Base-by-base conservation (phyloP, 2,113 vertebrate genomes). In the Percina caprodes region DNA sequence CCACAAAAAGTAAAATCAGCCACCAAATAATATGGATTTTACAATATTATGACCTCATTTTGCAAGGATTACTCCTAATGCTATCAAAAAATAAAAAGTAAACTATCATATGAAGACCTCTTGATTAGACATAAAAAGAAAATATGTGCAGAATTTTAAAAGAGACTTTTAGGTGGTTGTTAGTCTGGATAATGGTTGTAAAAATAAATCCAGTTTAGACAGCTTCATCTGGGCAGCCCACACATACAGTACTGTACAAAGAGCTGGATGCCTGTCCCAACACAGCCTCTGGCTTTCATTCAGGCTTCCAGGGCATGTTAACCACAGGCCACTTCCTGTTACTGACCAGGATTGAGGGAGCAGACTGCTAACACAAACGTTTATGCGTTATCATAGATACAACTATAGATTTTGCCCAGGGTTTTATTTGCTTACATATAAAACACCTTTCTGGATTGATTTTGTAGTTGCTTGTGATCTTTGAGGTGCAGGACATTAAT, bases 261-360 rank as follows among this genome's bases (percentile, higher is more conserved):
- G 49, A 74, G 77, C 56, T 54, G 35, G 71, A 72, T 83, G 89
- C 82, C 94, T 93, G 66, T 8, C 84, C 82, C 89, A 84, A 85
- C 81, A 86, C 85, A 0, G 77, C 68, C 78, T 85, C 74, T 89
- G 90, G 89, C 86, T 88, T 69, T 80, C 65, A 79, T 74, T 90
- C 87, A 79, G 89, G 62, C 82, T 88, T 90, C 74, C 82, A 86
- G 86, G 70, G 66, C 82, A 87, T 7, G 77, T 56, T 83, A 79
- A 85, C 91, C 91, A 92, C 93, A 92, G 83, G 70, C 80, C 86
- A 92, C 94, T 93, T 94, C 94, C 92, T 86, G 79, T 84, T 81
- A 77, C 92, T 91, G 84, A 85, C 82, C 71, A 69, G 71, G 85
- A 80, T 24, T 48, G 52, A 85, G 59, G 66, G 49, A 77, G 69